Base-by-base conservation (phyloP, 2,888 invertebrate genomes). In the Meteorus cinctellus region DNA sequence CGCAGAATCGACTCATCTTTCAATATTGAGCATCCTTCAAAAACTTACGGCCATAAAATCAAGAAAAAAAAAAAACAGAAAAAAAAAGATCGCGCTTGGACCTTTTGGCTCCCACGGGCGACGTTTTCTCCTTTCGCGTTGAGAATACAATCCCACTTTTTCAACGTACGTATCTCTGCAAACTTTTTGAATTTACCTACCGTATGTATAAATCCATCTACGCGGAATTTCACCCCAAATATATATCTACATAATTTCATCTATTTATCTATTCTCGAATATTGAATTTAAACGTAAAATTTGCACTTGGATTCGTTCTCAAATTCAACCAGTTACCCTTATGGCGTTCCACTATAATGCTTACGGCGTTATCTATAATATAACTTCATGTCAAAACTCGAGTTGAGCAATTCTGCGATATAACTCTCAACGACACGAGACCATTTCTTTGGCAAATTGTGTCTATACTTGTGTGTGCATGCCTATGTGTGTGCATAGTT, bases 241-340 rank as follows among this genome's bases (percentile, higher is more conserved):
- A 41, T 69, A 48, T 60, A 76, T 51, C 62, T 75, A 66, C 19
- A 36, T 36, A 41, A 55, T 19, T 1, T 19, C 2, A 55, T 55
- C 55, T 55, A 48, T n/a, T 5, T 48, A 63, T 80, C 79, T 80
- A 83, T 79, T 77, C 79, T 75, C 71, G 85, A 86, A 86, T 85
- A 86, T 84, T 82, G 84, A 84, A 83, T 83, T 83, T 84, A 82
- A 84, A 83, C 80, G 80, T 78, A 72, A 75, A 78, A 77, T 67
- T 63, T 72, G 45, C 41, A 36, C 45, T 29, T n/a, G 62, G 69
- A 69, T 69, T 27, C 36, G 41, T 62, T 60, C 62, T 41, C 63
- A 36, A 34, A 45, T 63, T 19, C 27, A 62, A 72, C 45, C 72
- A 41, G 48, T 63, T 29, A 63, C 63, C 72, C 31, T 48, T 29